phyloP scores from a whole-genome alignment of 1,140 invertebrate genomes.

The Lamellibrachia luymesi region DNA sequence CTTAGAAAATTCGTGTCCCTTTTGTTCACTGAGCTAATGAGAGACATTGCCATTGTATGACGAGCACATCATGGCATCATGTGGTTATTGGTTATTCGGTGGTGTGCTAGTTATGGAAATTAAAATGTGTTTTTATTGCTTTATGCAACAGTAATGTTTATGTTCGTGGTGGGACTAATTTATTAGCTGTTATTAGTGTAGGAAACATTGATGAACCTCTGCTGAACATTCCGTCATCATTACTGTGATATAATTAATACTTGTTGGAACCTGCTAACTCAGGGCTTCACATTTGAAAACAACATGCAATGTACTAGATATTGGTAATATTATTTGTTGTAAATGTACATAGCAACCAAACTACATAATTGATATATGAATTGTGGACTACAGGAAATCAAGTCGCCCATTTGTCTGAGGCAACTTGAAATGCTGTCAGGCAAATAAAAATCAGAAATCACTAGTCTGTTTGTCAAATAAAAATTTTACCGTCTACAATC shows the following conservation, averaged over 20 bases:
- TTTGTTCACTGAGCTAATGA: background rate
- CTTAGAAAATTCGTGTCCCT: background rate
- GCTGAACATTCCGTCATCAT: background rate
- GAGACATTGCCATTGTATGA: background rate
- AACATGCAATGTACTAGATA: no score
- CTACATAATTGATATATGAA: no score
- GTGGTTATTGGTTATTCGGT: background rate
- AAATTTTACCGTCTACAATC: no score
- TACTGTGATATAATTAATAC: background rate
- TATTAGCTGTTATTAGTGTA: background rate
- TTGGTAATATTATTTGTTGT: no score
- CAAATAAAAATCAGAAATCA: no score
- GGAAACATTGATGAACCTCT: background rate
- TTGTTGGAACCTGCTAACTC: background rate
- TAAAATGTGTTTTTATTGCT: background rate
- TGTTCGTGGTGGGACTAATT: background rate
- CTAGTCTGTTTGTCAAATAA: no score
- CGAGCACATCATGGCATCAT: background rate
- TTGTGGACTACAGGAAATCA: no score
- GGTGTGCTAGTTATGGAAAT: background rate
- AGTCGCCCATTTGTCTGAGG: no score
- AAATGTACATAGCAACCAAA: no score
- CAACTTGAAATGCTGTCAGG: no score
- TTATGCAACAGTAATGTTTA: background rate
- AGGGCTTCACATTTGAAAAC: background rate